Evolutionary conservation across 2,888 invertebrate species (phyloP), one percentile per base, ranked within the genome.

Genomic region (Quadroppia sp.): DNA sequence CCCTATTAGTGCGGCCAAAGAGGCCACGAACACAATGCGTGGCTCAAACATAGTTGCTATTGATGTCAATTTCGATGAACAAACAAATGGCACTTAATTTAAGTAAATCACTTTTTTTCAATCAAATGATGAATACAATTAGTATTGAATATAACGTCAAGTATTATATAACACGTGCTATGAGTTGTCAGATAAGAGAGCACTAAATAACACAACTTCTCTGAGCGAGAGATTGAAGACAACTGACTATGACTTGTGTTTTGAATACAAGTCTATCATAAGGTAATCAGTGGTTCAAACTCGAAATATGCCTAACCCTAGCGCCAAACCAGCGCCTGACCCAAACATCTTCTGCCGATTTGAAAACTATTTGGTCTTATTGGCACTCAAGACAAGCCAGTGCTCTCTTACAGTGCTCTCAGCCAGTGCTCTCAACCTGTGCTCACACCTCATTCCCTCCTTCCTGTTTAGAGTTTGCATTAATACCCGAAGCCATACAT

Each of bases 361-460:
- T n/a, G n/a, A n/a, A n/a, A n/a, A 64, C 15, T 36, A 25, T 45
- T 69, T 69, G 42, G 45, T 69, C 42, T 36, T 40, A 67, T 69
- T 69, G 69, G 45, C 42, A 69, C 69, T 69, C 40, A 69, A 20
- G 69, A 67, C 67, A 69, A 42, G 42, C 69, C 69, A 42, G 69
- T 45, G 69, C 40, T 69, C 69, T 45, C 45, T 7, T 9, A n/a
- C 36, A 36, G 36, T 36, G 36, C 36, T 36, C 36, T 7, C 9
- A n/a, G 9, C 36, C 36, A 36, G 36, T 36, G 36, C 36, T 36
- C 36, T 7, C 9, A n/a, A 36, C 36, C 36, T 7, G 69, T 69
- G 69, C 40, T 69, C 69, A 69, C 69, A 69, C 69, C 69, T 69
- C 69, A 69, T 40, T 42, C 69, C 69, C 45, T 69, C 45, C 69